Evolutionary conservation across 2,113 vertebrate species (phyloP).

Genomic region (Leuciscus idus): DNA sequence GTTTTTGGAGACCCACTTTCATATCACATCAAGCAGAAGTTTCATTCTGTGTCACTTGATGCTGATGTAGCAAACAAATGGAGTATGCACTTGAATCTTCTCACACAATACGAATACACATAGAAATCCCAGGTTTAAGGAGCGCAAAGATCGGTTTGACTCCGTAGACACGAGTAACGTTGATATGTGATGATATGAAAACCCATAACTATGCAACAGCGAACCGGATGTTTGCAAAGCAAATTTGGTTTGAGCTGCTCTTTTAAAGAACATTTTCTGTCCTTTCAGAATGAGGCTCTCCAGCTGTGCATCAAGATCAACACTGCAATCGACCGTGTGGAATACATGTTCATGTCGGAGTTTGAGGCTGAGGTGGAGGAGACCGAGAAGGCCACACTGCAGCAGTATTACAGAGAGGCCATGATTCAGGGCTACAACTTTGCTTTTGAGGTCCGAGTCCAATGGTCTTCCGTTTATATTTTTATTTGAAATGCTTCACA

Average conservation of each 20-base stretch:
- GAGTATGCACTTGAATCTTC: neutral
- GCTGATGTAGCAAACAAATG: neutral
- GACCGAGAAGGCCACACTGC: slow-evolving; percentile 87
- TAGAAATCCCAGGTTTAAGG: neutral
- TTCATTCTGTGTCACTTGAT: slow-evolving; percentile 20
- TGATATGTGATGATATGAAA: neutral
- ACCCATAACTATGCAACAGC: neutral
- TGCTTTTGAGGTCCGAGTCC: slow-evolving; percentile 91
- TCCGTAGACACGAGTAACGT: neutral
- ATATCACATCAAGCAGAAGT: slow-evolving; percentile 3
- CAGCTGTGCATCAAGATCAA: slow-evolving; percentile 94
- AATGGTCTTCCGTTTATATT: neutral
- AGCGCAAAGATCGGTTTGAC: neutral
- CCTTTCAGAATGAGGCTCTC: slow-evolving; percentile 86
- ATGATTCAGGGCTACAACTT: slow-evolving; percentile 99
- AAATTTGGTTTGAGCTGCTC: slow-evolving; percentile 5
- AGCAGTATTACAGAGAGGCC: slow-evolving; percentile 96
- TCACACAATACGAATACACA: neutral
- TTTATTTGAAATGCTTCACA: neutral
- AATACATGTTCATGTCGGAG: slow-evolving; percentile 93
- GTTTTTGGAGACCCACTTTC: slow-evolving; percentile 31
- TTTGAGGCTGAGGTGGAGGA: slow-evolving; percentile 94
- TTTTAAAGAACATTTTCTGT: neutral
- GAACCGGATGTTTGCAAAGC: slow-evolving; percentile 33
- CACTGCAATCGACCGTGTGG: slow-evolving; percentile 89